A percentile compares a stretch with the other conserved stretches of the same genome.
Conservation (phyloP, 2,888 invertebrate genomes). For the Tipula confusa region DNA sequence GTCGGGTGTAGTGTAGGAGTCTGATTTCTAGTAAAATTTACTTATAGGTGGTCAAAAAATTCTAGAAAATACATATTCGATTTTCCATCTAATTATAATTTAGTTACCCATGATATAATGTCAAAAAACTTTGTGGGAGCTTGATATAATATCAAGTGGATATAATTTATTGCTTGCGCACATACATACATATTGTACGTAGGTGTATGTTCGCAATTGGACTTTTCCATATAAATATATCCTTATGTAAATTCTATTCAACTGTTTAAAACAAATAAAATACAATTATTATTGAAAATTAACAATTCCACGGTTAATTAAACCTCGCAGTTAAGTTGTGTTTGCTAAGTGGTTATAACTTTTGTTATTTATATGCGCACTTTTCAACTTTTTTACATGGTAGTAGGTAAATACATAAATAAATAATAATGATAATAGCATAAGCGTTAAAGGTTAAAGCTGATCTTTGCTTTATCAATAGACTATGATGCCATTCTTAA, state of each 20-base stretch:
- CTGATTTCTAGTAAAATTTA: background rate
- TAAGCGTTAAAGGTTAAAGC: too few relatives aligned
- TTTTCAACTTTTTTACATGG: background rate
- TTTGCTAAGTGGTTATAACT: background rate
- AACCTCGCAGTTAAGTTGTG: background rate
- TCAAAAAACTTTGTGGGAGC: slow-evolving; percentile 12
- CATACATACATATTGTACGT: background rate
- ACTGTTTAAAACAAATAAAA: background rate
- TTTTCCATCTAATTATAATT: background rate
- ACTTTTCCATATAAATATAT: background rate
- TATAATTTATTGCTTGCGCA: background rate
- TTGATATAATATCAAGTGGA: background rate
- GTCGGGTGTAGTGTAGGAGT: background rate
- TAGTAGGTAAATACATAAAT: background rate
- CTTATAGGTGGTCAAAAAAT: background rate
- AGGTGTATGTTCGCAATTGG: background rate
- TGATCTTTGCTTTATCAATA: too few relatives aligned
- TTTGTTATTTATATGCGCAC: background rate
- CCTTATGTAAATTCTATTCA: background rate
- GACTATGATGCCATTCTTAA: too few relatives aligned
- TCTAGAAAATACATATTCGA: background rate
- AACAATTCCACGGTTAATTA: background rate
- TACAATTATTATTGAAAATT: background rate
- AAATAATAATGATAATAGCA: too few relatives aligned
- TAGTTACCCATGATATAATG: background rate